phyloP scores from a whole-genome alignment of 2,113 vertebrate genomes.

The Platysteira castanea region DNA sequence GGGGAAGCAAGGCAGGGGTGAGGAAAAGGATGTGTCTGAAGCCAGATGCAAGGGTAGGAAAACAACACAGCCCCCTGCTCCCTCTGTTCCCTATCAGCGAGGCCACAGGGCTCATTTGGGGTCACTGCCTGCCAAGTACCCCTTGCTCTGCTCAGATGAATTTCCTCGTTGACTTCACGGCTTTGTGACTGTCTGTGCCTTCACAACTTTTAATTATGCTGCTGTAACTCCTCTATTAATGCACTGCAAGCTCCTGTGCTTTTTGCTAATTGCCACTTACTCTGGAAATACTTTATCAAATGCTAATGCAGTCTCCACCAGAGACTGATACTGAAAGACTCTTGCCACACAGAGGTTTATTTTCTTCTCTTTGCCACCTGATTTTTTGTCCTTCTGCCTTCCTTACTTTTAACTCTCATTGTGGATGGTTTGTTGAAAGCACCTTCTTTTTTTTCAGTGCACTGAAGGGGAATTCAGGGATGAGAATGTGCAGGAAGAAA shows the following conservation, averaged over 20 bases:
- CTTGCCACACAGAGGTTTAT: background rate
- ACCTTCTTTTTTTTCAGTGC: background rate
- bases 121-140: background rate
- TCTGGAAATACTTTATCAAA: background rate
- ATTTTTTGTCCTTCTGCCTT: background rate
- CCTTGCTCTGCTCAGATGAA: background rate
- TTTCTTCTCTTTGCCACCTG: background rate
- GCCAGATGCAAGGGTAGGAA: background rate
- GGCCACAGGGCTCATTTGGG: background rate
- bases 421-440: background rate
- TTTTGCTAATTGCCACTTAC: background rate
- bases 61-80: background rate
- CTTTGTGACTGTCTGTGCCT: background rate
- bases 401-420: background rate
- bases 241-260: background rate
- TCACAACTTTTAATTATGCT: background rate
- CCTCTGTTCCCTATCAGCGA: accelerated
- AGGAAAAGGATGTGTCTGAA: background rate
- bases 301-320: background rate
- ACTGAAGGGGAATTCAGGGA: background rate
- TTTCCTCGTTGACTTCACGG: background rate
- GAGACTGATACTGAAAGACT: background rate
- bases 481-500: background rate
- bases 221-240: background rate
- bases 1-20: background rate